Evolutionary conservation across 35 echinoderm and acorn worm species (phyloP).

Genomic region (Apostichopus parvimensis): DNA sequence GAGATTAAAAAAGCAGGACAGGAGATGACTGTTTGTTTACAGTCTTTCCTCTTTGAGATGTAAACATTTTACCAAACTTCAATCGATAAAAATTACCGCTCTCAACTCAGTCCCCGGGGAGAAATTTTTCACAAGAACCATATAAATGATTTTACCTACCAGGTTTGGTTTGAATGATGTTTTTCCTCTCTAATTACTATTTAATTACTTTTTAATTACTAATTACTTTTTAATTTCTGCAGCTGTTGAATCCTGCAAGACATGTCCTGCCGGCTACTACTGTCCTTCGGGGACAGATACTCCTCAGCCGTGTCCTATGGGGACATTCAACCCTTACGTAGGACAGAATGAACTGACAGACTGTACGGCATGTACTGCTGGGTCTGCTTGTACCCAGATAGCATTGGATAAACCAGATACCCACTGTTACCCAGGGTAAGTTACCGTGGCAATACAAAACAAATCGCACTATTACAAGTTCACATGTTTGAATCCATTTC

Average conservation of each 20-base stretch:
- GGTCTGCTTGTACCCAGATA: constrained; percentile 70
- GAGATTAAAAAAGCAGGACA: no score
- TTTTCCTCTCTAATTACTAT: background rate
- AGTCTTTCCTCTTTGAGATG: no score
- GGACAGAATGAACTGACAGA: constrained; percentile 75
- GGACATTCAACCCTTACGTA: constrained; percentile 77
- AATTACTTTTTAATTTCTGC: constrained; percentile 1
- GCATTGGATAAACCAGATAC: constrained; percentile 84
- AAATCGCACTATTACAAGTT: no score
- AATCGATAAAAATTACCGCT: no score
- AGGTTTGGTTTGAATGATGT: background rate
- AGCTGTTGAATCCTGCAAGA: constrained; percentile 78
- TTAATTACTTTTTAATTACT: no score
- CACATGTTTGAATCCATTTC: no score
- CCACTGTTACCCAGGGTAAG: constrained; percentile 88
- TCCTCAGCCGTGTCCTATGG: constrained; percentile 74
- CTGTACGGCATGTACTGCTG: constrained; percentile 82
- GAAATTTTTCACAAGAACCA: background rate
- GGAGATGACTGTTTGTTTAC: no score
- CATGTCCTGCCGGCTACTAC: constrained; percentile 86
- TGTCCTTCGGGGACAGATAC: constrained; percentile 76
- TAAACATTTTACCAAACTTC: no score
- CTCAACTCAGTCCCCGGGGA: background rate
- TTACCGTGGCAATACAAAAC: background rate
- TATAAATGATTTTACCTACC: background rate